A percentile compares a stretch with the other conserved stretches of the same genome.
phyloP scores from a whole-genome alignment of 2,888 invertebrate genomes.

The Venusia cambrica region DNA sequence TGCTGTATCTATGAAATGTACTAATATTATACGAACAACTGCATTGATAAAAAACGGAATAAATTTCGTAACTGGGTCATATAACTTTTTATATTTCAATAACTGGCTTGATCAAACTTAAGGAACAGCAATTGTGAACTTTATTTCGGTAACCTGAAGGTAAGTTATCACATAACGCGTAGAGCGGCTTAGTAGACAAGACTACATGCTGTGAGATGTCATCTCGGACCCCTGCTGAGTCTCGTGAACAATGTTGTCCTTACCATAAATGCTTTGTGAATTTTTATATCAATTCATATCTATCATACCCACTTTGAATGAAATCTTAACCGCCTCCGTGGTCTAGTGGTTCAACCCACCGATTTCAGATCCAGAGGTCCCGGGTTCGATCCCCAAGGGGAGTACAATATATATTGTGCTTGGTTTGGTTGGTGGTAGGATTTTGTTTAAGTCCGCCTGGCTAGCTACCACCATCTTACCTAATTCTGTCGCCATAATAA shows the following conservation, averaged over 20 bases:
- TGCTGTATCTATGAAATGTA: too few relatives aligned
- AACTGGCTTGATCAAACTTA: constrained; percentile 42
- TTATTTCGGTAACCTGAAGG: constrained; percentile 36
- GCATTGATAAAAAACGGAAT: constrained; percentile 71
- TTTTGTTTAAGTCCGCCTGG: too few relatives aligned
- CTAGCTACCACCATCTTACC: too few relatives aligned
- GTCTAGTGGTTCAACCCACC: too few relatives aligned
- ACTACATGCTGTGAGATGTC: constrained; percentile 78
- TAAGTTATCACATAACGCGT: constrained; percentile 17
- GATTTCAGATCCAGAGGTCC: too few relatives aligned
- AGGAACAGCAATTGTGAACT: constrained; percentile 36
- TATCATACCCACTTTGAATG: too few relatives aligned
- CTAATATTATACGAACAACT: constrained; percentile 74
- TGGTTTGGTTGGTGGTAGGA: too few relatives aligned
- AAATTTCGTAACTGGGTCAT: constrained; percentile 69
- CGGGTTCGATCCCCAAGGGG: too few relatives aligned
- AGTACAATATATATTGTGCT: too few relatives aligned
- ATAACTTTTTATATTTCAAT: constrained; percentile 69
- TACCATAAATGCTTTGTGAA: constrained; percentile 69
- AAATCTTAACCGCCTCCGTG: too few relatives aligned
- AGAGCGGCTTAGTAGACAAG: constrained; percentile 52
- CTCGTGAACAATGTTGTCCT: constrained; percentile 78
- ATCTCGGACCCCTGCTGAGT: constrained; percentile 73
- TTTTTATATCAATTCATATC: constrained; percentile 74
- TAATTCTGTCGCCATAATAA: too few relatives aligned